Percentiles rank a stretch among this genome's conserved stretches.
Evolutionary conservation across 2,113 vertebrate genomes (phyloP).

Genomic region (Dinomys branickii): DNA sequence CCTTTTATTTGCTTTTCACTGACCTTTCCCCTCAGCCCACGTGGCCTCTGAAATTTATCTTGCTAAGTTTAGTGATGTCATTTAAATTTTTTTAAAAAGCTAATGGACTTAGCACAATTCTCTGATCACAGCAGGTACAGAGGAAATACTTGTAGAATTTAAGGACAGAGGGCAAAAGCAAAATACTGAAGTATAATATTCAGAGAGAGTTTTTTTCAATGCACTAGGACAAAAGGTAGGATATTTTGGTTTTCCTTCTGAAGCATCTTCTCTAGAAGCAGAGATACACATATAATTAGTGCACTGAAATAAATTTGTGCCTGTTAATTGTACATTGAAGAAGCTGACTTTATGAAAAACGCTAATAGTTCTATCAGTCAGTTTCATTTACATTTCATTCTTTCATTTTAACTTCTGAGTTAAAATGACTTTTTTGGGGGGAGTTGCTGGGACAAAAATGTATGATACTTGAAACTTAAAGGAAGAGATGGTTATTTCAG

Average conservation of each 20-base stretch:
- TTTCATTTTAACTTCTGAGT: too few species aligned
- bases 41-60: neutral
- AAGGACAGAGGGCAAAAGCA: neutral
- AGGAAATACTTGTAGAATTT: neutral
- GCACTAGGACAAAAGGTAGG: neutral
- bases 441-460: neutral
- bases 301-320: neutral
- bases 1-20: neutral
- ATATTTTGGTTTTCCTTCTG: neutral
- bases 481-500: neutral
- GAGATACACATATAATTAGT: neutral
- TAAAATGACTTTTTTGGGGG: neutral
- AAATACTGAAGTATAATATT: conserved; percentile 1
- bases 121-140: neutral
- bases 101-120: neutral
- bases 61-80: neutral
- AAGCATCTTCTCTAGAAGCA: neutral
- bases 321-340: neutral
- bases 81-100: neutral
- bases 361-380: neutral
- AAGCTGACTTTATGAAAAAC: neutral
- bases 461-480: neutral
- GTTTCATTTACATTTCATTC: too few species aligned
- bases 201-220: neutral
- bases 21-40: neutral